Evolutionary conservation across 2,888 invertebrate species (phyloP), one percentile per base, ranked within the genome.

Genomic region (Suillia variegata): DNA sequence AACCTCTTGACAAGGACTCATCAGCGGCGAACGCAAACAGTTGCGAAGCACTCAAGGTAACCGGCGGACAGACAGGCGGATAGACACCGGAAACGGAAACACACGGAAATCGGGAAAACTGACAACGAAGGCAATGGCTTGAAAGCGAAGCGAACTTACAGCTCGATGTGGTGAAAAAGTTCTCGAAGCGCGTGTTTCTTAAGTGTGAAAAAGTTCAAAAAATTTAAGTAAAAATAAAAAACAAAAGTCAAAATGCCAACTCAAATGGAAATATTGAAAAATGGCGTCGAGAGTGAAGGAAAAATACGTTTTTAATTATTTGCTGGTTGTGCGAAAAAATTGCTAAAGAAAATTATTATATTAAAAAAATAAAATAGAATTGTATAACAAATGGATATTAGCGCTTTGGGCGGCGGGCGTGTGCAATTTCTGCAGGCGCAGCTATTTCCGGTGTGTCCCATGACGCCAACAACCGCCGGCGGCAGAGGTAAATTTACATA

Each of bases 401-500:
- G 63, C 33, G 64, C 66, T 33, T 62, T 71, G 8, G 67, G 67
- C 13, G 65, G 70, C 50, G 81, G 80, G 57, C 77, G 81, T 53
- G 82, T 82, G 54, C 81, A 82, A 65, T 75, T 73, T 67, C 59
- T 82, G 49, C 82, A 82, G 69, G 80, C 82, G 51, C 82, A 82
- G 61, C 67, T 82, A 51, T 82, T 82, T 75, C 82, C 82, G 45
- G 73, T 79, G 42, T 82, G 79, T 64, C 77, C 81, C 20, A 64
- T 82, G 53, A 77, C 81, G 47, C 63, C 69, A 13, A 15, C 63
- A 50, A 51, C 66, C 54, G 58, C 72, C 48, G 65, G 66, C 31
- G 68, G 66, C 62, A 73, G 71, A 74, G 78, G 77, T 78, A 76
- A 73, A 63, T 31, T 42, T 6, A 12, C n/a, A n/a, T n/a, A n/a